Conservation (phyloP, 1,140 invertebrate species). For the Calephelis virginiensis region DNA sequence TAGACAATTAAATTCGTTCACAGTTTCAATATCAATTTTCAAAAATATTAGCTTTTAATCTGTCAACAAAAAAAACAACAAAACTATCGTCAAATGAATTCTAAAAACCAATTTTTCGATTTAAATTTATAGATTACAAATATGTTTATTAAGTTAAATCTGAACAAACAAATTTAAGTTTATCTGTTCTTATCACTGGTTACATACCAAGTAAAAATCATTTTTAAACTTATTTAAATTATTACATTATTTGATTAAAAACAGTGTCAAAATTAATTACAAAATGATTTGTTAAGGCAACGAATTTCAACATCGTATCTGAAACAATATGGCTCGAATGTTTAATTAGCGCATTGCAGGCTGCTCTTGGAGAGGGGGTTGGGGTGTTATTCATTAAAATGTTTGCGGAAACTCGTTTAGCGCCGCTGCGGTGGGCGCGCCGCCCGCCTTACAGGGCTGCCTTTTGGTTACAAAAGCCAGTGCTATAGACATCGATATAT, state of each 20-base stretch:
- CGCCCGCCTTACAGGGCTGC: slow-evolving; percentile 53
- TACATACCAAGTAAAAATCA: not conserved
- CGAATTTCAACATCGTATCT: slow-evolving; percentile 61
- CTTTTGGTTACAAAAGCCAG: slow-evolving; percentile 24
- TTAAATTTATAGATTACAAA: too few species aligned
- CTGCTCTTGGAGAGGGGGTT: slow-evolving; percentile 35
- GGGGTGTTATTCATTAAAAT: slow-evolving; percentile 75
- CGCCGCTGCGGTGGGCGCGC: slow-evolving; percentile 60
- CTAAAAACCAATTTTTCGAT: too few species aligned
- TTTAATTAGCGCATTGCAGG: slow-evolving; percentile 71
- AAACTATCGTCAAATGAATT: too few species aligned
- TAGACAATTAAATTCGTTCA: too few species aligned
- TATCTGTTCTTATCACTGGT: too few species aligned
- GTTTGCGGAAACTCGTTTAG: slow-evolving; percentile 76
- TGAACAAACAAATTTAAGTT: too few species aligned
- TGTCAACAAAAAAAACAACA: too few species aligned
- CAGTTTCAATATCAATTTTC: too few species aligned
- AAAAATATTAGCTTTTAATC: too few species aligned
- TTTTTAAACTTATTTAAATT: not conserved
- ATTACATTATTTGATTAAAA: slow-evolving; percentile 7
- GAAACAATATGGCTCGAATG: slow-evolving; percentile 73
- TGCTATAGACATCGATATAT: not conserved
- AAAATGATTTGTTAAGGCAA: slow-evolving; percentile 47
- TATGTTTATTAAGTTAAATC: too few species aligned
- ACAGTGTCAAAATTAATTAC: slow-evolving; percentile 47